Evolutionary conservation across 2,797 vertebrate species (phyloP).

Genomic region (Anolis apletophallus): DNA sequence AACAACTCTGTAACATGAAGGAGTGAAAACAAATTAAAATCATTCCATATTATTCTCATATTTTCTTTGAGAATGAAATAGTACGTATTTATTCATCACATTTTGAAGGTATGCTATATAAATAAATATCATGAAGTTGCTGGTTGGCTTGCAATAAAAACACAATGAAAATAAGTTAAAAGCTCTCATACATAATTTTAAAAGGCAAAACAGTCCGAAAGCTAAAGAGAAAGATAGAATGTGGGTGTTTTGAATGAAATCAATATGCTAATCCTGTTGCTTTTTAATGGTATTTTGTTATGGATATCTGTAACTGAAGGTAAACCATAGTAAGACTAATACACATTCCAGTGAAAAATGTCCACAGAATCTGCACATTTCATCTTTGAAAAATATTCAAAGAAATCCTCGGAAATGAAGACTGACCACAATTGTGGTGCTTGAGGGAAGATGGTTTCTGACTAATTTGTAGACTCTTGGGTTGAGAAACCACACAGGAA

Average conservation of each 20-base stretch:
- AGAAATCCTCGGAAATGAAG: not conserved
- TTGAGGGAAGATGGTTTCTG: constrained; percentile 42
- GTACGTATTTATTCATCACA: not conserved
- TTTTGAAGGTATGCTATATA: not conserved
- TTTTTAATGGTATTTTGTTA: not conserved
- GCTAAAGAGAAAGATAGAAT: no score
- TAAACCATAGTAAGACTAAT: not conserved
- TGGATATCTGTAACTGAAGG: not conserved
- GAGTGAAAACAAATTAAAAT: no score
- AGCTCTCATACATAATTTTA: no score
- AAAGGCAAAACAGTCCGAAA: no score
- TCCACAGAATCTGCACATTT: not conserved
- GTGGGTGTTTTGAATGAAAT: not conserved
- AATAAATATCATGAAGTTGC: no score
- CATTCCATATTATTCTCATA: not conserved
- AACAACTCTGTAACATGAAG: no score
- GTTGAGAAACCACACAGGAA: constrained; percentile 35
- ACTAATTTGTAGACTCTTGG: constrained; percentile 30
- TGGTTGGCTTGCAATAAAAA: no score
- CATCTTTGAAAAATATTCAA: not conserved
- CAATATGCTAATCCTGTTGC: not conserved
- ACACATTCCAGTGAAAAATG: not conserved
- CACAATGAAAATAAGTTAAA: no score
- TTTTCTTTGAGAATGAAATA: not conserved
- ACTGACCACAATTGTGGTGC: constrained; percentile 15